Conservation (phyloP, 2,797 vertebrate genomes). For the Aphelocoma californica region DNA sequence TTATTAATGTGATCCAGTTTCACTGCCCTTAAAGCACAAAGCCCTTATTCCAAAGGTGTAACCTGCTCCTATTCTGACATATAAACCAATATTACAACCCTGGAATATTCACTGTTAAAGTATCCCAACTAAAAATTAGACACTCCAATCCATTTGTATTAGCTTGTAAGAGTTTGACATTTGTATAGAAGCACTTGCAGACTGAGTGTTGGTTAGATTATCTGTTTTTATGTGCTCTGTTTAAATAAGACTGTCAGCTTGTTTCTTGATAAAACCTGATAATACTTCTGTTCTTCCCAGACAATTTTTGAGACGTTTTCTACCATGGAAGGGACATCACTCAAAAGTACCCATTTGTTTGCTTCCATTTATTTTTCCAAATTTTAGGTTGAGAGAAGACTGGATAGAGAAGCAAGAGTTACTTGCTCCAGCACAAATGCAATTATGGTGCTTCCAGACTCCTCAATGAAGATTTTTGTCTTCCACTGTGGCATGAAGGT, state of each 20-base stretch:
- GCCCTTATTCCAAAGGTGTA: background rate
- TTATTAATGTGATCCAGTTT: background rate
- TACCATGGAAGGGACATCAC: background rate
- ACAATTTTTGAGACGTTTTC: background rate
- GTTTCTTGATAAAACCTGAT: background rate
- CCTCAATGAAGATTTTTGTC: background rate
- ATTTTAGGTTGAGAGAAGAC: background rate
- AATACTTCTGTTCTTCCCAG: background rate
- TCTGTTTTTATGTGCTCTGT: background rate
- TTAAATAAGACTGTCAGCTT: background rate
- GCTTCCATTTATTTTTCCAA: background rate
- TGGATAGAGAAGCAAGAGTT: background rate
- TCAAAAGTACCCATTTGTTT: background rate
- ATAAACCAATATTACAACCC: background rate
- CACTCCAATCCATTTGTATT: background rate
- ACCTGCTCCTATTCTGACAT: background rate
- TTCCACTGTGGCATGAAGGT: background rate
- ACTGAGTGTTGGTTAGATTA: background rate
- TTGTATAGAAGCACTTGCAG: background rate
- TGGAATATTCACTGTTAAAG: background rate
- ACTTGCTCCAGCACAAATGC: background rate
- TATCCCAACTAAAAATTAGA: background rate
- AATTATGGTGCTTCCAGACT: background rate
- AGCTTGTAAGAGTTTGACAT: background rate
- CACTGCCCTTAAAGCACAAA: background rate